phyloP scores from a whole-genome alignment of 2,888 invertebrate genomes.

The Mesoligia furuncula region DNA sequence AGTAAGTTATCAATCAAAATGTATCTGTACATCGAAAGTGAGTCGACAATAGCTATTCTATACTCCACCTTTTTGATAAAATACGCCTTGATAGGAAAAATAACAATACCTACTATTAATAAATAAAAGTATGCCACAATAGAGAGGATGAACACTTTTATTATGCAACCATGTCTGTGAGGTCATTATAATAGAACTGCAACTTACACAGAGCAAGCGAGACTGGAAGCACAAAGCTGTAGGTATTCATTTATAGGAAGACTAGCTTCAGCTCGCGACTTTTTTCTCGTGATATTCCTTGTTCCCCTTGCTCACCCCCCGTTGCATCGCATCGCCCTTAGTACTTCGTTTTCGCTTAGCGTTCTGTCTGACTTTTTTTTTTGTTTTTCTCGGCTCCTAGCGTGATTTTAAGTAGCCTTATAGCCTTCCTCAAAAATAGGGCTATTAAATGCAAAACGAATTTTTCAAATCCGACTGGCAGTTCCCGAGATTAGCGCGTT shows the following conservation, averaged over 20 bases:
- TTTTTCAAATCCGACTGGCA: too few relatives aligned
- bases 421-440: too few relatives aligned
- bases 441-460: too few relatives aligned
- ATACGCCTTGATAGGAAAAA: slow-evolving; percentile 29
- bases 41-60: slow-evolving; percentile 33
- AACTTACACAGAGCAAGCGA: slow-evolving; percentile 26
- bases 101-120: slow-evolving; percentile 25
- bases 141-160: slow-evolving; percentile 27
- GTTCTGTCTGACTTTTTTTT: too few relatives aligned
- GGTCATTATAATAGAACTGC: slow-evolving; percentile 24
- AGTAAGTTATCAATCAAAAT: slow-evolving; percentile 24
- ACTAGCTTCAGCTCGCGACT: too few relatives aligned
- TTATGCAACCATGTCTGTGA: slow-evolving; percentile 31
- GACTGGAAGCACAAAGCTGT: slow-evolving; percentile 22
- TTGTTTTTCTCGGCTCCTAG: too few relatives aligned
- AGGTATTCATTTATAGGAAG: background rate
- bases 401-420: too few relatives aligned
- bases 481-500: too few relatives aligned
- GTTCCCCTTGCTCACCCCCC: too few relatives aligned
- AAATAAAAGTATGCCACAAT: slow-evolving; percentile 33
- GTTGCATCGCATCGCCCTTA: too few relatives aligned
- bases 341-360: too few relatives aligned
- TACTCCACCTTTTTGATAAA: slow-evolving; percentile 10
- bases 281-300: too few relatives aligned
- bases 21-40: slow-evolving; percentile 2